A percentile compares a stretch with the other conserved stretches of the same genome.
phyloP scores from a whole-genome alignment of 2,113 vertebrate species.

The Hemiscyllium ocellatum region DNA sequence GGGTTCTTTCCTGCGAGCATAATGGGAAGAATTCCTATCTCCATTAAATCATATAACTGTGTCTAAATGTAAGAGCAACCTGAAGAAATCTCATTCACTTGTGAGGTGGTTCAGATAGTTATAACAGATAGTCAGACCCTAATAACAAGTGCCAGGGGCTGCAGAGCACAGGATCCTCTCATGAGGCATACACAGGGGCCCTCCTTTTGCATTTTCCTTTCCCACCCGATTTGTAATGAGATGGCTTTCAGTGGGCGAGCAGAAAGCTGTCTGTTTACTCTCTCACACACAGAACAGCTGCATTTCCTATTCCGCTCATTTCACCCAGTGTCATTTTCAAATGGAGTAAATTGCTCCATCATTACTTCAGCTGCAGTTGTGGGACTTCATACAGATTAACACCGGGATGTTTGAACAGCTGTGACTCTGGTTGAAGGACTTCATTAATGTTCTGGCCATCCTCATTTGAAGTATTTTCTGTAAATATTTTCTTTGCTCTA shows the following conservation, averaged over 20 bases:
- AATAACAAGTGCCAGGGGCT: neutral
- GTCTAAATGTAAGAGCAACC: neutral
- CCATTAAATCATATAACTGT: neutral
- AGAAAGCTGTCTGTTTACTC: neutral
- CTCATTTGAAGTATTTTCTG: neutral
- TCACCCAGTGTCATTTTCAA: neutral
- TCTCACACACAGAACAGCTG: neutral
- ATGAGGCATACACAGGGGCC: no score
- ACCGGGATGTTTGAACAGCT: neutral
- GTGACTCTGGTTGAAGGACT: neutral
- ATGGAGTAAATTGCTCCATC: neutral
- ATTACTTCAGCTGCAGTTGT: neutral
- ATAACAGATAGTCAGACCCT: neutral
- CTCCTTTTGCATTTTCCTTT: neutral
- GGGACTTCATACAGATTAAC: neutral
- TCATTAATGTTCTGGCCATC: neutral
- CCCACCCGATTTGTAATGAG: neutral
- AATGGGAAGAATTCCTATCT: neutral
- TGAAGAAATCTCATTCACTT: neutral
- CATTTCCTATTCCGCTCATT: neutral
- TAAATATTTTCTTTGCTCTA: conserved; percentile 7
- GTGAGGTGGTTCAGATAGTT: neutral
- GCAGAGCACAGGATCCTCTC: neutral
- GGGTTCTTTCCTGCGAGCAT: neutral
- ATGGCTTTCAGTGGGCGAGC: neutral